Evolutionary conservation across 2,888 invertebrate species (phyloP).

Genomic region (Phalera bucephala): DNA sequence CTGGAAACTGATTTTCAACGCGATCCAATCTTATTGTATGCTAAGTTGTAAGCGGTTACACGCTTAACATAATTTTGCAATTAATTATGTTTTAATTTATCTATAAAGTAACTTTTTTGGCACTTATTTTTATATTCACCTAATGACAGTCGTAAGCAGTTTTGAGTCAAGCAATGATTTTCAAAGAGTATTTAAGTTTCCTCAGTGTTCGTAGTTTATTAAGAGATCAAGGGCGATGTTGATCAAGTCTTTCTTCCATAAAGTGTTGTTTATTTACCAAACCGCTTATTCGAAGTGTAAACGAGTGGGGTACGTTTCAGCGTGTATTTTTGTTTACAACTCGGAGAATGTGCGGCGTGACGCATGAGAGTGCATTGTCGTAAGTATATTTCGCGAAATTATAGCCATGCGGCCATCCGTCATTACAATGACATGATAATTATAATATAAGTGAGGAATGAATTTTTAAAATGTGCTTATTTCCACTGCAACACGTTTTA

Average conservation of each 20-base stretch:
- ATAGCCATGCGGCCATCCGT: constrained; percentile 10
- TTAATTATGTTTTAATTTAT: too few species aligned
- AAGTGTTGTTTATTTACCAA: constrained; percentile 26
- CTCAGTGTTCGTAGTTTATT: too few species aligned
- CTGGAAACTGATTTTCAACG: not conserved
- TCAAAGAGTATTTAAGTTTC: too few species aligned
- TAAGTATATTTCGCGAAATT: constrained; percentile 51
- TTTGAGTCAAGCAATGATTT: too few species aligned
- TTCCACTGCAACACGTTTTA: too few species aligned
- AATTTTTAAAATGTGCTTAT: too few species aligned
- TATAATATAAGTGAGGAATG: too few species aligned
- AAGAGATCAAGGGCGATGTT: constrained; percentile 6
- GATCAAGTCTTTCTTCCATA: constrained; percentile 5
- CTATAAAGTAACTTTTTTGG: too few species aligned
- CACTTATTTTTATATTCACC: too few species aligned
- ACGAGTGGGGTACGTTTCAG: constrained; percentile 25
- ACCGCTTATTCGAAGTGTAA: constrained; percentile 21
- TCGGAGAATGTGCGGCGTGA: constrained; percentile 51
- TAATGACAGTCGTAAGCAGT: too few species aligned
- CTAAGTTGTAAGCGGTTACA: too few species aligned
- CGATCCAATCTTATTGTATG: not conserved
- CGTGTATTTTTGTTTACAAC: constrained; percentile 61
- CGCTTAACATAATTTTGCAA: too few species aligned
- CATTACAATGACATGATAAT: not conserved
- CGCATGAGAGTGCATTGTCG: constrained; percentile 44